Percentiles rank a stretch among this genome's conserved stretches.
phyloP scores from a whole-genome alignment of 1,140 invertebrate genomes.

The Planococcus citri region DNA sequence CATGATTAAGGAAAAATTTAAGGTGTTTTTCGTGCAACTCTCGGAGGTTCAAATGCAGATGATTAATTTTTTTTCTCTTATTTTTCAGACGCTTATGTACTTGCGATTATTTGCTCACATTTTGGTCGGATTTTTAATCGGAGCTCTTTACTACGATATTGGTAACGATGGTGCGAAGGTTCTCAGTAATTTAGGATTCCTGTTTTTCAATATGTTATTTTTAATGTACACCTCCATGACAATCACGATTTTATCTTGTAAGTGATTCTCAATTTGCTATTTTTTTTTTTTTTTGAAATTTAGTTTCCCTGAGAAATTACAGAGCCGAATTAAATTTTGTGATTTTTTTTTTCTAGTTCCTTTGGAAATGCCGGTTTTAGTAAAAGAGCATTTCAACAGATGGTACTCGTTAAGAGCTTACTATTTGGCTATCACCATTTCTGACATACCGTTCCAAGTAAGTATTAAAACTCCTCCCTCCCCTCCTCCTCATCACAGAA shows the following conservation, averaged over 20 bases:
- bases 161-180: slow-evolving; percentile 72
- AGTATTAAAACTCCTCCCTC: too few species aligned
- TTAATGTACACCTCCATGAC: slow-evolving; percentile 98
- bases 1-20: too few species aligned
- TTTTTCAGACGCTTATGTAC: slow-evolving; percentile 80
- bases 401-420: slow-evolving; percentile 95
- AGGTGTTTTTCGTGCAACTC: too few species aligned
- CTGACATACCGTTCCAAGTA: slow-evolving; percentile 93
- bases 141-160: slow-evolving; percentile 46
- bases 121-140: slow-evolving; percentile 79
- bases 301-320: too few species aligned
- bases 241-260: slow-evolving; percentile 92
- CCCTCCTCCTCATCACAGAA: too few species aligned
- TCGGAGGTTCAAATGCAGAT: too few species aligned
- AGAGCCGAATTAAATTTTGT: too few species aligned
- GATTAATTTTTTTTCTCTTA: slow-evolving; percentile 25
- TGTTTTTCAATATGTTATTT: slow-evolving; percentile 97
- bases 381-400: slow-evolving; percentile 91
- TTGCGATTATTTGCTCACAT: slow-evolving; percentile 84
- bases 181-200: slow-evolving; percentile 86
- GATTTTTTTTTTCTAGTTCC: slow-evolving; percentile 57
- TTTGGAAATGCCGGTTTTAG: slow-evolving; percentile 83
- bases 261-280: slow-evolving; percentile 38
- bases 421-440: slow-evolving; percentile 88
- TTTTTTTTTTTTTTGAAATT: too few species aligned